phyloP scores from a whole-genome alignment of 2,113 vertebrate genomes.

The Indri indri region DNA sequence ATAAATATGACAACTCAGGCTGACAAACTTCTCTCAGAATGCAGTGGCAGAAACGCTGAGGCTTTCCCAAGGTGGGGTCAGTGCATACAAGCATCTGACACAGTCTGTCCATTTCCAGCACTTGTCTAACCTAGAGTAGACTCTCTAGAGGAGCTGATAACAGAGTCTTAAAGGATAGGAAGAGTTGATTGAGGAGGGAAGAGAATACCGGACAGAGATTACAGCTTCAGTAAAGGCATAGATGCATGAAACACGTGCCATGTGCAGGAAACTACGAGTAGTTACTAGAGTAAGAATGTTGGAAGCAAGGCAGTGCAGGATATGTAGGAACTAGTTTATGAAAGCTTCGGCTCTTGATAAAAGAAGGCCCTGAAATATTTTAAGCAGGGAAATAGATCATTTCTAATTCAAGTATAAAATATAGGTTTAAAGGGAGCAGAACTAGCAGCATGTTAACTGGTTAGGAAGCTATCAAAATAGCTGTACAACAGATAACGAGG shows the following conservation, averaged over 20 bases:
- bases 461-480: neutral
- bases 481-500: neutral
- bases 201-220: neutral
- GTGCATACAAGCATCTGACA: no score
- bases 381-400: neutral
- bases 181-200: neutral
- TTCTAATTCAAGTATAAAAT: neutral
- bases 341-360: neutral
- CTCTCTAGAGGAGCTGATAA: neutral
- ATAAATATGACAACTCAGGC: neutral
- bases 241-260: neutral
- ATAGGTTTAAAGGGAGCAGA: neutral
- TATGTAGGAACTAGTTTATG: neutral
- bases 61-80: neutral
- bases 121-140: neutral
- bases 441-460: neutral
- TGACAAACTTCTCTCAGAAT: neutral
- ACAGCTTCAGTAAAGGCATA: neutral
- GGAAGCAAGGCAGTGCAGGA: neutral
- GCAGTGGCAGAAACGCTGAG: neutral
- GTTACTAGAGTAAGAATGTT: neutral
- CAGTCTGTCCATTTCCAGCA: neutral
- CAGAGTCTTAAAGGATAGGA: neutral
- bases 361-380: constrained; percentile 8
- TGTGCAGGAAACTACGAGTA: neutral